phyloP scores from a whole-genome alignment of 1,140 invertebrate species.

The Drosophila ananassae region DNA sequence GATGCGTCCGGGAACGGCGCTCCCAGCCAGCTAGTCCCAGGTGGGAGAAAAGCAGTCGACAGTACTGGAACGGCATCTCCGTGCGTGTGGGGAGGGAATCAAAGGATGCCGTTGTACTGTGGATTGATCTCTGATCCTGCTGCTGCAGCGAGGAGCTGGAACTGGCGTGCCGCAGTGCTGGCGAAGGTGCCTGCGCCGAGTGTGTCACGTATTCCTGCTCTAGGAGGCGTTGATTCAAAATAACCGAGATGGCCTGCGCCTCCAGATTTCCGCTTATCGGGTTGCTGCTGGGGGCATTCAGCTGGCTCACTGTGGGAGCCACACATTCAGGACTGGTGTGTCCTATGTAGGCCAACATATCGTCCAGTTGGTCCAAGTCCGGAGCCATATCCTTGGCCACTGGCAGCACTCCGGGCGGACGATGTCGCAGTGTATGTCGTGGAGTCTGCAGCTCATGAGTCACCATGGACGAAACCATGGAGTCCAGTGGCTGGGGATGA shows the following conservation, averaged over 20 bases:
- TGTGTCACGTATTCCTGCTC: constrained; percentile 89
- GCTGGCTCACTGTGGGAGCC: constrained; percentile 87
- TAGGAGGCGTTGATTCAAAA: constrained; percentile 91
- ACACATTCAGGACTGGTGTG: constrained; percentile 96
- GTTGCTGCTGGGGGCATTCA: constrained; percentile 90
- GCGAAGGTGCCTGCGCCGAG: constrained; percentile 74
- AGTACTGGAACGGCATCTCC: constrained; percentile 89
- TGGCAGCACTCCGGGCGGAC: constrained; percentile 90
- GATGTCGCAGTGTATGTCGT: constrained; percentile 88
- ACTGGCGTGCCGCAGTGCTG: constrained; percentile 40
- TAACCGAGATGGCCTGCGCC: constrained; percentile 92
- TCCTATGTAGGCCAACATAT: constrained; percentile 96
- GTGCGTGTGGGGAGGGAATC: constrained; percentile 70
- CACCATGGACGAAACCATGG: constrained; percentile 66
- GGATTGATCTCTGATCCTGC: constrained; percentile 64
- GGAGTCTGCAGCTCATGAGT: constrained; percentile 78
- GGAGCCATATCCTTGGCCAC: constrained; percentile 92
- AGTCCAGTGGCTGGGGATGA: constrained; percentile 63
- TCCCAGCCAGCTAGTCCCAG: constrained; percentile 96
- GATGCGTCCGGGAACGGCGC: constrained; percentile 92
- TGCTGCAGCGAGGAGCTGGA: constrained; percentile 51
- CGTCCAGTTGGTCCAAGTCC: constrained; percentile 96
- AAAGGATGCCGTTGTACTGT: constrained; percentile 66
- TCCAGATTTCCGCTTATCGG: constrained; percentile 89
- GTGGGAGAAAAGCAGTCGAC: constrained; percentile 94